phyloP scores from a whole-genome alignment of 1,140 invertebrate genomes.

The Eupristina koningsbergeri region DNA sequence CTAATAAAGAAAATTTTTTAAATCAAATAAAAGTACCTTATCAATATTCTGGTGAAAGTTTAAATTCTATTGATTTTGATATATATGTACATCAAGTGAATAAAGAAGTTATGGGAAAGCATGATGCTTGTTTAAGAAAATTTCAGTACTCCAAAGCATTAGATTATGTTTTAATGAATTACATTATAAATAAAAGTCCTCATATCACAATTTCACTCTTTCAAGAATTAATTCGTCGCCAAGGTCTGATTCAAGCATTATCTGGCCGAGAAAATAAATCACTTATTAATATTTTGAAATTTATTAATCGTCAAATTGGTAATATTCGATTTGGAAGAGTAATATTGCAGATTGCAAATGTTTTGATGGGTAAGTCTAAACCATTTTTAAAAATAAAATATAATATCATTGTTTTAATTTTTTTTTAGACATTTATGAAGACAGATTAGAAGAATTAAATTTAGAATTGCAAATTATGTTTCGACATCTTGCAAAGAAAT shows the following conservation, averaged over 20 bases:
- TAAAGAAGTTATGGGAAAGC: slow-evolving; percentile 73
- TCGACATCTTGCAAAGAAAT: slow-evolving; percentile 74
- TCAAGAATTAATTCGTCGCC: slow-evolving; percentile 86
- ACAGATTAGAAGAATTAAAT: slow-evolving; percentile 74
- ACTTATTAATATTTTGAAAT: slow-evolving; percentile 80
- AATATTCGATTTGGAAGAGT: slow-evolving; percentile 82
- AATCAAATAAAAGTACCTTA: slow-evolving; percentile 54
- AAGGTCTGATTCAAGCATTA: slow-evolving; percentile 82
- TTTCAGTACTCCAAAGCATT: slow-evolving; percentile 89
- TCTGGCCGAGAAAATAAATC: slow-evolving; percentile 79
- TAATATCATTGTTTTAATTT: slow-evolving; percentile 13
- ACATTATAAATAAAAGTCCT: slow-evolving; percentile 78
- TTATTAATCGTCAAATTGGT: slow-evolving; percentile 84
- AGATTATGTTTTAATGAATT: slow-evolving; percentile 79
- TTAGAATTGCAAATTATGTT: slow-evolving; percentile 77
- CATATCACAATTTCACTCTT: slow-evolving; percentile 85
- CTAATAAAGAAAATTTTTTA: slow-evolving; percentile 63
- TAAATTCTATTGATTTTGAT: slow-evolving; percentile 72
- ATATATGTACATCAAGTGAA: slow-evolving; percentile 71
- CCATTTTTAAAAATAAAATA: slow-evolving; percentile 16
- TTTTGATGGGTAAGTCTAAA: slow-evolving; percentile 77
- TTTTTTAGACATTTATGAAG: slow-evolving; percentile 79
- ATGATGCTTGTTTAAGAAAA: slow-evolving; percentile 83
- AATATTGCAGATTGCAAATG: slow-evolving; percentile 82
- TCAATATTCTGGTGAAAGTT: slow-evolving; percentile 75